These are phyloP conservation scores for Imbricaverruca yamaguchii DNA, from an alignment of 2,888 invertebrate species.

Conservation along the genomic window DNA sequence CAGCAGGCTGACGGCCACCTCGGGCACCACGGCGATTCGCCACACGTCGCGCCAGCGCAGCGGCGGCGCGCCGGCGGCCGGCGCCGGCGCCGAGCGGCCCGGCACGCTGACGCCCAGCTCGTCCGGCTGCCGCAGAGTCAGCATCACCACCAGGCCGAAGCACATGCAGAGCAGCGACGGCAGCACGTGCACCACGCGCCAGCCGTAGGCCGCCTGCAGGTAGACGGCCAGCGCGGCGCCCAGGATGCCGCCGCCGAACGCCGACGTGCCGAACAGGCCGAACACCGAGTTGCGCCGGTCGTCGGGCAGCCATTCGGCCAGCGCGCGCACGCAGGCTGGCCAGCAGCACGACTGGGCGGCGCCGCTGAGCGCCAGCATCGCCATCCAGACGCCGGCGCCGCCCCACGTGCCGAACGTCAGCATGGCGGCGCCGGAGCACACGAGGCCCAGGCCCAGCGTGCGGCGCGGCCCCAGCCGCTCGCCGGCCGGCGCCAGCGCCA, in stretches of 20 bases:
- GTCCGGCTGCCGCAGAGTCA: conserved; percentile 37
- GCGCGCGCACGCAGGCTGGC: conserved; percentile 45
- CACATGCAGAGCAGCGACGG: conserved; percentile 41
- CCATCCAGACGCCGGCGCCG: neutral
- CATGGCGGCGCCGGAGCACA: conserved; percentile 41
- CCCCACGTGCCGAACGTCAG: conserved; percentile 37
- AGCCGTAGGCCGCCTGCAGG: conserved; percentile 41
- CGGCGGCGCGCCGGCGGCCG: conserved; percentile 26
- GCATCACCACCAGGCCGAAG: conserved; percentile 38
- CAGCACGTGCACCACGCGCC: conserved; percentile 42
- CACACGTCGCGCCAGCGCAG: conserved; percentile 38
- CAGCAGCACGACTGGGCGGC: conserved; percentile 45
- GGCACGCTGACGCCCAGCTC: conserved; percentile 39
- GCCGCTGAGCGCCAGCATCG: conserved; percentile 43
- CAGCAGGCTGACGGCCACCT: conserved; percentile 44
- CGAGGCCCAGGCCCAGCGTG: conserved; percentile 42
- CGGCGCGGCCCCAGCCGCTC: conserved; percentile 43
- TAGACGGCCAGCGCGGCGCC: conserved; percentile 44
- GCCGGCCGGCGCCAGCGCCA: conserved; percentile 42
- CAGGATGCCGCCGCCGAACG: conserved; percentile 44
- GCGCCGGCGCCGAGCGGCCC: conserved; percentile 36
- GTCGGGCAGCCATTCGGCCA: conserved; percentile 45
- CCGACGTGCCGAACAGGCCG: conserved; percentile 45
- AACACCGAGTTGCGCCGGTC: conserved; percentile 42
- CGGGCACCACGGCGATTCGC: conserved; percentile 42